A percentile compares a stretch with the other conserved stretches of the same genome.
These are phyloP conservation scores for Holotrichia oblita DNA, from an alignment of 1,140 invertebrate genomes.

Conservation along the genomic window DNA sequence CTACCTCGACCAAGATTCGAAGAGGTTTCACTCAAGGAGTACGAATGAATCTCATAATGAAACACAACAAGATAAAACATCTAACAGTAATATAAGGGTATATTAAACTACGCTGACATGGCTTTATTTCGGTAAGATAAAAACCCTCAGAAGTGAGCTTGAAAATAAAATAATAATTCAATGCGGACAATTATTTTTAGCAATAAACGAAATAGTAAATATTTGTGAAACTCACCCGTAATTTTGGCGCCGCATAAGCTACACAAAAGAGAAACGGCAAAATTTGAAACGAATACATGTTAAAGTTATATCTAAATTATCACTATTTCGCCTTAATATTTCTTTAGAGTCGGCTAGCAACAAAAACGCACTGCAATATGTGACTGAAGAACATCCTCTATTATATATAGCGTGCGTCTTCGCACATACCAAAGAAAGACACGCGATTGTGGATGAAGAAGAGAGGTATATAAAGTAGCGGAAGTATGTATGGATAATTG, in stretches of 20 bases:
- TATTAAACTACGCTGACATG: no score
- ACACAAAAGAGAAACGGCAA: conserved; percentile 16
- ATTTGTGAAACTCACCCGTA: conserved; percentile 32
- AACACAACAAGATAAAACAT: no score
- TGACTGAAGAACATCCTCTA: conserved; percentile 36
- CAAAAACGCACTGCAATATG: conserved; percentile 38
- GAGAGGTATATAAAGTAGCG: conserved; percentile 20
- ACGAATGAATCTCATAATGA: no score
- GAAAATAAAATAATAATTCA: no score
- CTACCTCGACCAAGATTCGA: no score
- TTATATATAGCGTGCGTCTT: conserved; percentile 36
- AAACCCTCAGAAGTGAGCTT: no score
- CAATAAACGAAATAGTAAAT: no score
- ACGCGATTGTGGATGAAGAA: conserved; percentile 37
- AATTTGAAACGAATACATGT: conserved; percentile 18
- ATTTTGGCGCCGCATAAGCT: conserved; percentile 34
- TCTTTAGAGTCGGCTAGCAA: conserved; percentile 1
- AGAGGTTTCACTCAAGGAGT: no score
- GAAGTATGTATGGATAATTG: conserved; percentile 33
- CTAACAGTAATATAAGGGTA: no score
- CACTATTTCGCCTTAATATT: neutral
- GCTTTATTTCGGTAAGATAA: no score
- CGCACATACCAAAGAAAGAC: conserved; percentile 29
- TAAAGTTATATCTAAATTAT: conserved; percentile 17
- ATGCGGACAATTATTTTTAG: no score